Evolutionary conservation across 1,140 invertebrate species (phyloP), one percentile per base, ranked within the genome.

Genomic region (Sycobia sp.): DNA sequence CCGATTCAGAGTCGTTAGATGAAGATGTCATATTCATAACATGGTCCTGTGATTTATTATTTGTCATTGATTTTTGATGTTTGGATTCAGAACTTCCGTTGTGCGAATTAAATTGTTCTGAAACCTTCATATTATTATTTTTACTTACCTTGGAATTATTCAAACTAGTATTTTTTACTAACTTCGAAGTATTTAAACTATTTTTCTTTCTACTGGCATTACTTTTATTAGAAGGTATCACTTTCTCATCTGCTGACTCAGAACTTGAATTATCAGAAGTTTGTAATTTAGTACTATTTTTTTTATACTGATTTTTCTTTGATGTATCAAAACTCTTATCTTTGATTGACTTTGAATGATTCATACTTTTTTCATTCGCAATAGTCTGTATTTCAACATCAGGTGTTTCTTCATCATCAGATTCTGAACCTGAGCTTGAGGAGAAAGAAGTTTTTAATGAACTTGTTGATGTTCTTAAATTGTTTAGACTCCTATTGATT

Each of bases 1-100:
- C 18, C 14, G 54, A 66, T 3, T 61, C 32, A 38, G 67, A 61
- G 9, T 63, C 43, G 4, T 38, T 25, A 9, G 43, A 39, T 14
- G 16, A 4, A 16, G 56, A 38, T 25, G 13, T 25, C 29, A 50
- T 32, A 4, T n/a, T 22, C 7, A 16, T 50, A 20, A 4, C 13
- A 14, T 32, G 5, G 11, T 32, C 29, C 4, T 32, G 5, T 7
- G 29, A 32, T 32, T 32, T 4, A 4, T 32, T 11, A 32, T 32
- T 11, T 32, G 4, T 11, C 29, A 32, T n/a, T n/a, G n/a, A n/a
- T n/a, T n/a, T n/a, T n/a, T n/a, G n/a, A n/a, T n/a, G n/a, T n/a
- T n/a, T n/a, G n/a, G n/a, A n/a, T n/a, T n/a, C n/a, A n/a, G n/a
- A n/a, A n/a, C n/a, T n/a, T n/a, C n/a, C n/a, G n/a, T n/a, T n/a